Evolutionary conservation across 2,113 vertebrate genomes (phyloP).

Genomic region (Puma concolor): DNA sequence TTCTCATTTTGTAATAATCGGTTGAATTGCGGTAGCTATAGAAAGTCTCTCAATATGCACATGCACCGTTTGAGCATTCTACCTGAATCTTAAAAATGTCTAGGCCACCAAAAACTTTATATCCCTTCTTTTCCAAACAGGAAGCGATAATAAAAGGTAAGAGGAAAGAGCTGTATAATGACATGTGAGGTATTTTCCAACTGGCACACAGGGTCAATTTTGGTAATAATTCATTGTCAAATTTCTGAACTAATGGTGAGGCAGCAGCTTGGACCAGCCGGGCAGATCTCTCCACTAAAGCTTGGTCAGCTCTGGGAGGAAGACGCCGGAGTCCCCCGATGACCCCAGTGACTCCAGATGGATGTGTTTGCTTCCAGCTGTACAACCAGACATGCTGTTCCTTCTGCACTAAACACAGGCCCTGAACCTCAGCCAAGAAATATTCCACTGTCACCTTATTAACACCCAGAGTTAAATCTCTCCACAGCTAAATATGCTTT

Average conservation of each 20-base stretch:
- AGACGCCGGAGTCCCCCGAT: neutral
- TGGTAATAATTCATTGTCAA: constrained; percentile 26
- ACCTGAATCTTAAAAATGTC: neutral
- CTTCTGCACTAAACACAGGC: neutral
- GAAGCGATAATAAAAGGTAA: constrained; percentile 21
- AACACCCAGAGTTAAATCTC: neutral
- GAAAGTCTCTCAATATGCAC: neutral
- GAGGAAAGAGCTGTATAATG: constrained; percentile 24
- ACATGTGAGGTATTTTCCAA: constrained; percentile 24
- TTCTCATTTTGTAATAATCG: constrained; percentile 26
- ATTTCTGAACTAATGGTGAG: constrained; percentile 58
- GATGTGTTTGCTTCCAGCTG: constrained; percentile 22
- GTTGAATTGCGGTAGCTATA: neutral
- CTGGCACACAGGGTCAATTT: neutral
- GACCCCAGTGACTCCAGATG: constrained; percentile 5
- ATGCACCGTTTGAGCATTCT: neutral
- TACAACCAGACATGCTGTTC: neutral
- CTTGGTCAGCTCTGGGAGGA: constrained; percentile 61
- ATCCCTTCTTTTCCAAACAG: neutral
- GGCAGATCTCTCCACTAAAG: constrained; percentile 66
- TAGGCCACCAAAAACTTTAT: neutral
- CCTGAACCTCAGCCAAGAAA: neutral
- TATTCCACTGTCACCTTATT: neutral
- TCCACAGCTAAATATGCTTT: accelerated
- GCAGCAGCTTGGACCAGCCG: constrained; percentile 17